Evolutionary conservation across 2,888 invertebrate genomes (phyloP).

Genomic region (Phymatocera aterrima): DNA sequence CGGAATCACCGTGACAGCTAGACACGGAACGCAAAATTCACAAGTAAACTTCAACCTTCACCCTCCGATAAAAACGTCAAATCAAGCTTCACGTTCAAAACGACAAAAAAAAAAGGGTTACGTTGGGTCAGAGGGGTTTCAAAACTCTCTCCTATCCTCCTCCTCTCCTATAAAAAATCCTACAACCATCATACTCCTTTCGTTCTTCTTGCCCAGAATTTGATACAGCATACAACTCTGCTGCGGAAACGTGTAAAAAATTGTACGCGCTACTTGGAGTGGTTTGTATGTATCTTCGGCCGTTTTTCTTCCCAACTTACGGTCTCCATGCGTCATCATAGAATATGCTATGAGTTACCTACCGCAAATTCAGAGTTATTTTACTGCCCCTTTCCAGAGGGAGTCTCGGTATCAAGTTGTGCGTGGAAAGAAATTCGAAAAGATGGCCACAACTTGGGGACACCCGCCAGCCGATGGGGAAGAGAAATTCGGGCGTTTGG

Average conservation of each 20-base stretch:
- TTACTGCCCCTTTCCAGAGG: background rate
- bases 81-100: conserved; percentile 1
- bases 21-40: background rate
- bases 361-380: too few relatives aligned
- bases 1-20: conserved; percentile 32
- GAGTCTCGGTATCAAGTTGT: background rate
- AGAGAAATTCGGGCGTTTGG: conserved; percentile 50
- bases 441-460: conserved; percentile 25
- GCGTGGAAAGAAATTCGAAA: background rate
- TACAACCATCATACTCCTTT: background rate
- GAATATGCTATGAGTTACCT: too few relatives aligned
- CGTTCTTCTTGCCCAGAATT: background rate
- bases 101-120: conserved; percentile 3
- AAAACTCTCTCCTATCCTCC: background rate
- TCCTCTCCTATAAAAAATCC: background rate
- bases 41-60: background rate
- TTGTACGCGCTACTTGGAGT: background rate
- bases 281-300: conserved; percentile 4
- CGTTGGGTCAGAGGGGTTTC: conserved; percentile 17
- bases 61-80: conserved; percentile 24
- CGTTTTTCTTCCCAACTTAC: too few relatives aligned
- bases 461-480: conserved; percentile 17
- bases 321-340: background rate
- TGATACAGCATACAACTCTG: too few relatives aligned
- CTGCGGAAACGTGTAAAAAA: too few relatives aligned